A percentile compares a stretch with the other conserved stretches of the same genome.
Evolutionary conservation across 1,140 invertebrate species (phyloP).

Genomic region (Ooceraea biroi): DNA sequence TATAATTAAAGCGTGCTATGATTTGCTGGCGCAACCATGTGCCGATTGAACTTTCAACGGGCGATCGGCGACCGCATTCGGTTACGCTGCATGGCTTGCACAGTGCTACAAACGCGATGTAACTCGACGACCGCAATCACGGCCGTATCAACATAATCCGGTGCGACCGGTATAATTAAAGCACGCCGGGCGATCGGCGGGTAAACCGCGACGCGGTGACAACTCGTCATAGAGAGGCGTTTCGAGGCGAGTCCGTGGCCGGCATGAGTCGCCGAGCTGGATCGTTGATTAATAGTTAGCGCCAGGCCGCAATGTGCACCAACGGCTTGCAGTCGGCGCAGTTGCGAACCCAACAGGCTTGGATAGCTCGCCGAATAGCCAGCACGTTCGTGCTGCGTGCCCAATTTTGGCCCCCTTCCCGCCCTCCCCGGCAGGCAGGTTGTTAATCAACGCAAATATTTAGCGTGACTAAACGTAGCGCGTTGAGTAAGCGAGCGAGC

Average conservation of each 20-base stretch:
- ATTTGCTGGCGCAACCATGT: background rate
- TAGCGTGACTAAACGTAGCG: slow-evolving; percentile 63
- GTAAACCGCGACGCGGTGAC: slow-evolving; percentile 52
- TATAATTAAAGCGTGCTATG: background rate
- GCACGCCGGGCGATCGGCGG: slow-evolving; percentile 43
- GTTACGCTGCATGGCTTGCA: background rate
- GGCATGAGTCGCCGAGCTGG: slow-evolving; percentile 47
- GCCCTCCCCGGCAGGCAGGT: slow-evolving; percentile 39
- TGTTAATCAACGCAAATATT: slow-evolving; percentile 79
- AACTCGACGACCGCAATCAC: slow-evolving; percentile 56
- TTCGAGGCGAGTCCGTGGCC: slow-evolving; percentile 38
- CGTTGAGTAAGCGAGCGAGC: slow-evolving; percentile 39
- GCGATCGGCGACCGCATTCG: background rate
- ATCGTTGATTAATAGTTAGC: slow-evolving; percentile 60
- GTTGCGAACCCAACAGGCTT: slow-evolving; percentile 26
- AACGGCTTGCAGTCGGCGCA: slow-evolving; percentile 28
- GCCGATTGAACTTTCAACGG: background rate
- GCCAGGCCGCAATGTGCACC: slow-evolving; percentile 32
- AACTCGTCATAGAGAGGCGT: slow-evolving; percentile 56
- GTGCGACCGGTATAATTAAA: slow-evolving; percentile 52
- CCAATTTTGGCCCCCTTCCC: background rate
- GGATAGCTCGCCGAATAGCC: slow-evolving; percentile 15
- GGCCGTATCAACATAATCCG: slow-evolving; percentile 49
- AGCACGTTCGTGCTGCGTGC: slow-evolving; percentile 28
- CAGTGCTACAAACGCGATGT: slow-evolving; percentile 16